A percentile compares a stretch with the other conserved stretches of the same genome.
These are phyloP conservation scores for Periophthalmodon schlosseri DNA, from an alignment of 2,113 vertebrate genomes.

Conservation along the genomic window DNA sequence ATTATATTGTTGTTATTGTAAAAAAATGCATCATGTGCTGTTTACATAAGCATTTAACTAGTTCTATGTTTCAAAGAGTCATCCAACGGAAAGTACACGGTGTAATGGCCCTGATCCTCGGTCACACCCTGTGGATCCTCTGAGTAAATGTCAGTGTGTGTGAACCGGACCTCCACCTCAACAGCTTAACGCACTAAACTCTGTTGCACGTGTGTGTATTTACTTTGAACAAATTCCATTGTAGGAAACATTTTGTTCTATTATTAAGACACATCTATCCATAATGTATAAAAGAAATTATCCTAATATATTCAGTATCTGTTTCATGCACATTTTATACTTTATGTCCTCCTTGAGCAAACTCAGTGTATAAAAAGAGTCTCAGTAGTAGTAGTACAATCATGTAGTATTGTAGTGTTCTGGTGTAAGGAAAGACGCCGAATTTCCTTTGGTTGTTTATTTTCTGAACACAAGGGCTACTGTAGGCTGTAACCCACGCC, in stretches of 20 bases:
- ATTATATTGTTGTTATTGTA: background rate
- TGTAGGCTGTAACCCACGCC: no score
- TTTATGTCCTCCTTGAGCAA: no score
- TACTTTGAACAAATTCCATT: background rate
- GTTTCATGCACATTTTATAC: no score
- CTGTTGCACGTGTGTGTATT: background rate
- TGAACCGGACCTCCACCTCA: constrained; percentile 26
- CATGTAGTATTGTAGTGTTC: no score
- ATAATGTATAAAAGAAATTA: no score
- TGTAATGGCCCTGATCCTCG: constrained; percentile 13
- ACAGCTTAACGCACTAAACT: background rate
- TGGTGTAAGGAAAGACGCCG: no score
- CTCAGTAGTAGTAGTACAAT: no score
- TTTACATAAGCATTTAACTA: background rate
- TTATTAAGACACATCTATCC: background rate
- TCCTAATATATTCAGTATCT: no score
- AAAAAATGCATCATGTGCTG: background rate
- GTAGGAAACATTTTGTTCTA: background rate
- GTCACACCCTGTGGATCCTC: constrained; percentile 12
- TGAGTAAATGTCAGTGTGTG: constrained; percentile 45
- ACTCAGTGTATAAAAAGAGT: no score
- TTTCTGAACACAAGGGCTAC: no score
- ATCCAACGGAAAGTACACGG: constrained; percentile 18
- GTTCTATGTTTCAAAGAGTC: constrained; percentile 13
- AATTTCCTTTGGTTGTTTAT: no score